Conservation (phyloP, 2,888 invertebrate species). For the Geotrupes spiniger region DNA sequence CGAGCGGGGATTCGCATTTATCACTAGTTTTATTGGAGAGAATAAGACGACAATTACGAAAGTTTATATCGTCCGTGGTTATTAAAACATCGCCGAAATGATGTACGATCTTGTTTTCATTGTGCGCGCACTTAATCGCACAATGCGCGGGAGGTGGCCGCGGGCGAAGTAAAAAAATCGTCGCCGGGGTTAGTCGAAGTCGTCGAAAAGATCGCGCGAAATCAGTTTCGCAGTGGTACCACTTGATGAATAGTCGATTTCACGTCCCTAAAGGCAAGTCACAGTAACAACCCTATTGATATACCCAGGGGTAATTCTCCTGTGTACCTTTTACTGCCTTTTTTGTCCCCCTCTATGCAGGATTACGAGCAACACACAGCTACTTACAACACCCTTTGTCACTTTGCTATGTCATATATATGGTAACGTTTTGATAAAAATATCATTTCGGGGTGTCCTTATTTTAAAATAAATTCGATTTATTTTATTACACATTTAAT, state of each 20-base stretch:
- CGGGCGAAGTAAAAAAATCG: too few species aligned
- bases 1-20: slow-evolving; percentile 37
- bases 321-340: slow-evolving; percentile 32
- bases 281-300: slow-evolving; percentile 30
- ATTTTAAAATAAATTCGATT: slow-evolving; percentile 2
- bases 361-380: slow-evolving; percentile 25
- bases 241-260: slow-evolving; percentile 29
- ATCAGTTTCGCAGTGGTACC: slow-evolving; percentile 18
- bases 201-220: slow-evolving; percentile 4
- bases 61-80: slow-evolving; percentile 15
- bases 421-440: slow-evolving; percentile 15
- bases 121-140: background rate
- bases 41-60: slow-evolving; percentile 21
- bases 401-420: slow-evolving; percentile 16
- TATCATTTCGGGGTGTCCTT: slow-evolving; percentile 17
- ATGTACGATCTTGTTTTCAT: too few species aligned
- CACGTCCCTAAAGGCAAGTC: slow-evolving; percentile 27
- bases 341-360: slow-evolving; percentile 24
- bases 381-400: slow-evolving; percentile 27
- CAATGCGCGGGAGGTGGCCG: background rate
- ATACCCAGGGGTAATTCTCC: slow-evolving; percentile 32
- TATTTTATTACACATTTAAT: too few species aligned
- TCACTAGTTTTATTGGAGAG: slow-evolving; percentile 36
- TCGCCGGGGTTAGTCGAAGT: too few species aligned
- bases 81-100: background rate